phyloP scores from a whole-genome alignment of 2,113 vertebrate species.

The Callopanchax toddi region DNA sequence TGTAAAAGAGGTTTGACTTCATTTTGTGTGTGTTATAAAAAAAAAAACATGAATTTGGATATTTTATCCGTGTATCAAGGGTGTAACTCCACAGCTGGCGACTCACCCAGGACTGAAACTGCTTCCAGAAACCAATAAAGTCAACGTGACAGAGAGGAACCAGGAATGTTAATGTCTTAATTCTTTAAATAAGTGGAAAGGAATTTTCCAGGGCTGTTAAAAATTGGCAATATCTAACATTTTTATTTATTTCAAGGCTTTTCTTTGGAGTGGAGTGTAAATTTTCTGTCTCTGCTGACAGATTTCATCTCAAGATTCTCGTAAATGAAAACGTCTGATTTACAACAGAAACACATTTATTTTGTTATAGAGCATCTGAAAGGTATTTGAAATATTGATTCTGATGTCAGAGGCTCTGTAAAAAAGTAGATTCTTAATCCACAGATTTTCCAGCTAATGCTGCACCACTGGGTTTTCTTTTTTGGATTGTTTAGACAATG shows the following conservation, averaged over 20 bases:
- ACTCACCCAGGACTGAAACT: not conserved
- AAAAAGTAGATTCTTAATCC: not conserved
- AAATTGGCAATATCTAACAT: not conserved
- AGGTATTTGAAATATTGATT: not conserved
- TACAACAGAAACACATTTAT: not conserved
- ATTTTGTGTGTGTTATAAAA: too few relatives aligned
- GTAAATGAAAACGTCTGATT: conserved; percentile 1
- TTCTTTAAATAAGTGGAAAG: not conserved
- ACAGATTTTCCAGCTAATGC: not conserved
- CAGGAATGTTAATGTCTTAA: not conserved
- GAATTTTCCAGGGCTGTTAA: not conserved
- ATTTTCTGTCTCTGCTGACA: not conserved
- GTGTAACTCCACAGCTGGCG: not conserved
- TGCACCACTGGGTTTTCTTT: not conserved
- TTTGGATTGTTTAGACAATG: not conserved
- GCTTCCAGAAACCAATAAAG: not conserved
- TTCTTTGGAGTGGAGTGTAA: not conserved
- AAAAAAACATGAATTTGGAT: not conserved
- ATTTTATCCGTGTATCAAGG: not conserved
- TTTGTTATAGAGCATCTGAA: not conserved
- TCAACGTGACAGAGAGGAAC: not conserved
- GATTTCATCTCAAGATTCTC: not conserved
- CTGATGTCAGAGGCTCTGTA: not conserved
- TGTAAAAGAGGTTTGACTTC: too few relatives aligned
- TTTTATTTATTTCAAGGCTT: too few relatives aligned